Percentiles rank a stretch among this genome's conserved stretches.
Conservation (phyloP, 1,140 invertebrate genomes). For the Drosophila kepulauana region DNA sequence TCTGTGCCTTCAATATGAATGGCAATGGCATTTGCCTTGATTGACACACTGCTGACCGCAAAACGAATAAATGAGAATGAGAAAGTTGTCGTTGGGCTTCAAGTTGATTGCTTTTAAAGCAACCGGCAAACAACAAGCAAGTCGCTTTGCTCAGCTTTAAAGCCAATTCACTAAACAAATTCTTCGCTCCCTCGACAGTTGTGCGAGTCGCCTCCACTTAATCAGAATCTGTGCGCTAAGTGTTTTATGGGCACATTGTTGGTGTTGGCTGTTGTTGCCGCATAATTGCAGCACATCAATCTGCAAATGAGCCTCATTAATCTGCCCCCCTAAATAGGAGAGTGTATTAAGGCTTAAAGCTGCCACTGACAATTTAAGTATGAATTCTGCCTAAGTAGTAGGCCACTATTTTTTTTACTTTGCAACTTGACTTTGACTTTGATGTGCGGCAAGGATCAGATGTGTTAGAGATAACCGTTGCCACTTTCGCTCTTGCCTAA, state of each 20-base stretch:
- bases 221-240: constrained; percentile 81
- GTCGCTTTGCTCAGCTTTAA: constrained; percentile 36
- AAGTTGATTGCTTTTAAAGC: constrained; percentile 65
- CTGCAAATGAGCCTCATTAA: constrained; percentile 78
- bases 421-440: constrained; percentile 55
- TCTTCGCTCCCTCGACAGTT: not conserved
- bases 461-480: constrained; percentile 20
- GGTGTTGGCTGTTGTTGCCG: constrained; percentile 46
- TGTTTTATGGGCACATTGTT: constrained; percentile 62
- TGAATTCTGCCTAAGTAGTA: constrained; percentile 20
- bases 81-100: constrained; percentile 3
- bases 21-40: constrained; percentile 73
- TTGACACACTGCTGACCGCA: constrained; percentile 76
- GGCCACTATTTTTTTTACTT: constrained; percentile 5
- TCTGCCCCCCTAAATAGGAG: constrained; percentile 55
- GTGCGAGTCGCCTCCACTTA: constrained; percentile 54
- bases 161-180: constrained; percentile 5
- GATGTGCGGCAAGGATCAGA: constrained; percentile 50
- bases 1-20: constrained; percentile 45
- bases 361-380: constrained; percentile 15
- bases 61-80: constrained; percentile 58
- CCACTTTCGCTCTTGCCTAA: constrained; percentile 1
- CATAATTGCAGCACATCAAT: constrained; percentile 82
- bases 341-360: constrained; percentile 37
- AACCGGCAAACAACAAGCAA: not conserved